Evolutionary conservation across 2,888 invertebrate species (phyloP).

Genomic region (Bombyx huttoni): DNA sequence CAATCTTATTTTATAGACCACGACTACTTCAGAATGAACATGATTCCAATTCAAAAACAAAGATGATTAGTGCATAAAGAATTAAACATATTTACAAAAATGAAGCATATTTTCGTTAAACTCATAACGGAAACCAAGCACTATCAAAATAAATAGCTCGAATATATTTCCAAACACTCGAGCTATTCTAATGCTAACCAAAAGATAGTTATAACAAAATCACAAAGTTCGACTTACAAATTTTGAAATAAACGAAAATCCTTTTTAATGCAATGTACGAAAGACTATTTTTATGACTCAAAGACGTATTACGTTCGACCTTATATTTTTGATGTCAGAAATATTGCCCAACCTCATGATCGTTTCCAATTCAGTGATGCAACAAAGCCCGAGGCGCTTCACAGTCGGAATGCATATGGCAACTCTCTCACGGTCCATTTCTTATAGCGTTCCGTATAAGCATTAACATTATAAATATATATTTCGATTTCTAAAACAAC

Average conservation of each 20-base stretch:
- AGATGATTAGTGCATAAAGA: no score
- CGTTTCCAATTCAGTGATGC: background rate
- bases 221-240: background rate
- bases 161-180: background rate
- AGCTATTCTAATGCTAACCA: background rate
- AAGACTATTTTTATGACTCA: no score
- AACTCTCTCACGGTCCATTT: background rate
- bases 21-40: no score
- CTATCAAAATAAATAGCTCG: background rate
- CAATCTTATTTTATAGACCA: no score
- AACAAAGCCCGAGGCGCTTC: background rate
- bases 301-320: background rate
- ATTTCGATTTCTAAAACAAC: no score
- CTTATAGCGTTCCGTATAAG: background rate
- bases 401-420: background rate
- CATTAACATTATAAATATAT: no score
- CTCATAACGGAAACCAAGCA: no score
- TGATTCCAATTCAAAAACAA: no score
- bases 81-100: no score
- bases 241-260: background rate
- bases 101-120: no score
- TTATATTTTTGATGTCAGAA: background rate
- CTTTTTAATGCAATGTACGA: background rate
- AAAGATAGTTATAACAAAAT: background rate
- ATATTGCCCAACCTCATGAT: background rate